Evolutionary conservation across 2,113 vertebrate genomes (phyloP).

Genomic region (Phocoena phocoena): DNA sequence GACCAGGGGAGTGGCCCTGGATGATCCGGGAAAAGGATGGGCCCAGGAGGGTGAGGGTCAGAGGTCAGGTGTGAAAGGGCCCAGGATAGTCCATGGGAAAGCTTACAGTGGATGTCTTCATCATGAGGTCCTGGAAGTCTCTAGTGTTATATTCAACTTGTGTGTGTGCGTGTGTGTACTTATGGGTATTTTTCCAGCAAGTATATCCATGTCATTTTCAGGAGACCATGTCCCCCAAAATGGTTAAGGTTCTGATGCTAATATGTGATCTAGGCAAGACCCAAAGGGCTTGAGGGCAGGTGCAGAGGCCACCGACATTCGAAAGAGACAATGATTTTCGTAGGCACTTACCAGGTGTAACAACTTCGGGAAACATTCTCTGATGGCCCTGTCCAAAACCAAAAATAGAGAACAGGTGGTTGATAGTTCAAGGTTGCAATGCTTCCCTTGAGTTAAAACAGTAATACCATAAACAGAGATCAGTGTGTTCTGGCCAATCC

Average conservation of each 20-base stretch:
- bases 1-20: too few species aligned
- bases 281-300: neutral
- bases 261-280: neutral
- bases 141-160: neutral
- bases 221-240: neutral
- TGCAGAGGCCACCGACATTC: neutral
- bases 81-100: too few species aligned
- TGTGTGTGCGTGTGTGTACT: neutral
- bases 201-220: too few species aligned
- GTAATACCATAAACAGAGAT: neutral
- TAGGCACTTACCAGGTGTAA: slow-evolving; percentile 86
- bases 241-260: neutral
- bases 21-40: too few species aligned
- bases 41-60: too few species aligned
- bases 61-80: too few species aligned
- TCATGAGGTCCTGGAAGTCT: neutral
- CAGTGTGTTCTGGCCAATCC: neutral
- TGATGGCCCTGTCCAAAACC: slow-evolving; percentile 84
- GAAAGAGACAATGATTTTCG: neutral
- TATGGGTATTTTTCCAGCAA: too few species aligned
- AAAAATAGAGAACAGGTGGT: slow-evolving; percentile 46
- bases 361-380: slow-evolving; percentile 88
- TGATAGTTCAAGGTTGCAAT: neutral
- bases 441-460: neutral
- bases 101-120: too few species aligned